These are phyloP conservation scores for Drosophila tanythrix DNA, from an alignment of 2,888 invertebrate species.

Conservation along the genomic window DNA sequence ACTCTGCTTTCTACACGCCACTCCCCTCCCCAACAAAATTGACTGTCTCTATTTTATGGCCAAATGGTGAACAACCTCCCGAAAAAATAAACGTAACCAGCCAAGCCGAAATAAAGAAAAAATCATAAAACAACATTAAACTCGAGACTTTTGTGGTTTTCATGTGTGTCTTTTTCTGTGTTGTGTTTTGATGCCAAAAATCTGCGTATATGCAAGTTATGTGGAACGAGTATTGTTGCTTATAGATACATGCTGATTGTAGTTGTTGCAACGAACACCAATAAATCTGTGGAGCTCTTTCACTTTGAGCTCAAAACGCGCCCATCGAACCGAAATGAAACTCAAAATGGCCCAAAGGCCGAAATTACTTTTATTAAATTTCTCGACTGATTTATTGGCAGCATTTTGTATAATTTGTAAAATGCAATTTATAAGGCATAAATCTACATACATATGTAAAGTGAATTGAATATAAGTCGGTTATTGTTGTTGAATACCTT, in stretches of 20 bases:
- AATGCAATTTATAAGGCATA: slow-evolving; percentile 22
- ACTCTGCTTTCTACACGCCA: slow-evolving; percentile 33
- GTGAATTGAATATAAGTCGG: neutral
- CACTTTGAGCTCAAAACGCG: slow-evolving; percentile 43
- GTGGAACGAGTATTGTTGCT: slow-evolving; percentile 38
- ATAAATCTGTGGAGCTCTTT: slow-evolving; percentile 62
- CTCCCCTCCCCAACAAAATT: neutral
- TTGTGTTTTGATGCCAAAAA: slow-evolving; percentile 30
- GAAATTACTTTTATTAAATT: slow-evolving; percentile 58
- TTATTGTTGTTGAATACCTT: neutral
- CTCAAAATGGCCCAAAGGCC: slow-evolving; percentile 37
- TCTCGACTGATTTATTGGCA: slow-evolving; percentile 60
- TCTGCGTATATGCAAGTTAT: slow-evolving; percentile 52
- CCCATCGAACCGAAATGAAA: slow-evolving; percentile 31
- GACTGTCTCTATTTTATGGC: slow-evolving; percentile 34
- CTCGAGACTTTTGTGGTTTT: slow-evolving; percentile 32
- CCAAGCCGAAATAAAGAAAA: slow-evolving; percentile 24
- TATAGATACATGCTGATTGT: slow-evolving; percentile 29
- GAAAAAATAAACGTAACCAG: slow-evolving; percentile 23
- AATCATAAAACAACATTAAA: slow-evolving; percentile 4
- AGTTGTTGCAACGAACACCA: slow-evolving; percentile 43
- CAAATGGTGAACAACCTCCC: slow-evolving; percentile 50
- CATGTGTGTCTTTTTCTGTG: slow-evolving; percentile 3
- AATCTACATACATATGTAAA: neutral
- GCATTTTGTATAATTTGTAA: slow-evolving; percentile 41